Percentiles rank a stretch among this genome's conserved stretches.
Evolutionary conservation across 2,113 vertebrate species (phyloP).

Genomic region (Otocyon megalotis): DNA sequence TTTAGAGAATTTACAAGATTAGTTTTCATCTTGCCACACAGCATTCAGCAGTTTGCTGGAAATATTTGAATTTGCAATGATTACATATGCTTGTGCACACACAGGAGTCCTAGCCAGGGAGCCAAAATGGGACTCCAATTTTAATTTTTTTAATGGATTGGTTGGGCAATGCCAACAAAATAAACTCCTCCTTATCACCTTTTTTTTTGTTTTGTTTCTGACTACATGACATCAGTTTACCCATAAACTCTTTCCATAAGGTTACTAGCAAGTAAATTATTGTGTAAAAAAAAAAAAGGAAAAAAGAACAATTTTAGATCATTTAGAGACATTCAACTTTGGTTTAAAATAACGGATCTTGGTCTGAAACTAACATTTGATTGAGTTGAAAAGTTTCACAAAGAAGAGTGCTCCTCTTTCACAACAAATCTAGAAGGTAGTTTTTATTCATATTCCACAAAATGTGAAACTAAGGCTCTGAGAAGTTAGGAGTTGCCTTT

Average conservation of each 20-base stretch:
- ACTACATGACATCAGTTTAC: background rate
- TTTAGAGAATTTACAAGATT: slow-evolving; percentile 11
- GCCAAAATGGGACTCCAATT: background rate
- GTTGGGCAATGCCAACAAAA: slow-evolving; percentile 22
- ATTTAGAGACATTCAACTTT: slow-evolving; percentile 25
- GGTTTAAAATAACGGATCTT: background rate
- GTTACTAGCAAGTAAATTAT: background rate
- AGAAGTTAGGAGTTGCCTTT: background rate
- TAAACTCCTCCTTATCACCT: background rate
- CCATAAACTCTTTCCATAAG: background rate
- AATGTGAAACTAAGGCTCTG: background rate
- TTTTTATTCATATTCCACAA: background rate
- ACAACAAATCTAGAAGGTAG: background rate
- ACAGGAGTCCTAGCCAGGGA: background rate
- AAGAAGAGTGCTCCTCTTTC: background rate
- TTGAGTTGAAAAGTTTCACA: background rate
- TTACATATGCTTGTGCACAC: background rate
- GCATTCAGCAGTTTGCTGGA: background rate
- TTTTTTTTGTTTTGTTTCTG: background rate
- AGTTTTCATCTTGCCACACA: background rate
- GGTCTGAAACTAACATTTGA: background rate
- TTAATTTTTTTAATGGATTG: slow-evolving; percentile 50
- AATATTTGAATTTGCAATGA: background rate
- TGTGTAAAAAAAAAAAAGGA: background rate
- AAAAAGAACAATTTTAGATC: background rate